A percentile compares a stretch with the other conserved stretches of the same genome.
Conservation (phyloP, 92 coral and sea anemone genomes). For the Blastomussa wellsi region DNA sequence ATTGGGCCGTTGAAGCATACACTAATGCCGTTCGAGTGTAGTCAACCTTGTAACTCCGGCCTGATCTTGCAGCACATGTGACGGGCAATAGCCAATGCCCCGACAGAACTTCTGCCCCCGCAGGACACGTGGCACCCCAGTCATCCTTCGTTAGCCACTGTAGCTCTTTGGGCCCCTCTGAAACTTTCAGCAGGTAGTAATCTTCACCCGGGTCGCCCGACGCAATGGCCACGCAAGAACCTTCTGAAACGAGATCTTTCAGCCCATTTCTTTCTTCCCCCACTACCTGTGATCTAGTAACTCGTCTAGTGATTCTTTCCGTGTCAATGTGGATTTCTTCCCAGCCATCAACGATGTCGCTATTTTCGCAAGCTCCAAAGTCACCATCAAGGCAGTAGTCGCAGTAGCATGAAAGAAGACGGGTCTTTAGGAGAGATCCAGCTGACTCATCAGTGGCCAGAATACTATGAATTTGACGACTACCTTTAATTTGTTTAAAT, state of each 20-base stretch:
- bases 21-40: slow-evolving; percentile 7
- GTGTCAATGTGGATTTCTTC: neutral
- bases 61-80: neutral
- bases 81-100: no score
- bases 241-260: slow-evolving; percentile 7
- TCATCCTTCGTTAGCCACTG: neutral
- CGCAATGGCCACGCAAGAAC: neutral
- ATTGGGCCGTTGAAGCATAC: slow-evolving; percentile 21
- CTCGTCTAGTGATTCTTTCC: neutral
- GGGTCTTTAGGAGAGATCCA: neutral
- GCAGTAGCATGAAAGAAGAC: slow-evolving; percentile 22
- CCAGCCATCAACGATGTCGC: slow-evolving; percentile 8
- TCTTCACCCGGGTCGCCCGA: slow-evolving; percentile 23
- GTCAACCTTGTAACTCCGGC: slow-evolving; percentile 10
- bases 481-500: slow-evolving; percentile 4
- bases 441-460: neutral
- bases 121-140: slow-evolving; percentile 1
- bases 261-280: slow-evolving; percentile 10
- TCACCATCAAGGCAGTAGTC: neutral
- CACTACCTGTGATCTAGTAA: slow-evolving; percentile 15
- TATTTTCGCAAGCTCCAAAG: neutral
- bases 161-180: slow-evolving; percentile 2
- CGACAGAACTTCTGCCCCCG: slow-evolving; percentile 1
- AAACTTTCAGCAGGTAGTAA: slow-evolving; percentile 7
- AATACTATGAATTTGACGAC: slow-evolving; percentile 9